Evolutionary conservation across 2,888 invertebrate genomes (phyloP).

Genomic region (Plutella xylostella): DNA sequence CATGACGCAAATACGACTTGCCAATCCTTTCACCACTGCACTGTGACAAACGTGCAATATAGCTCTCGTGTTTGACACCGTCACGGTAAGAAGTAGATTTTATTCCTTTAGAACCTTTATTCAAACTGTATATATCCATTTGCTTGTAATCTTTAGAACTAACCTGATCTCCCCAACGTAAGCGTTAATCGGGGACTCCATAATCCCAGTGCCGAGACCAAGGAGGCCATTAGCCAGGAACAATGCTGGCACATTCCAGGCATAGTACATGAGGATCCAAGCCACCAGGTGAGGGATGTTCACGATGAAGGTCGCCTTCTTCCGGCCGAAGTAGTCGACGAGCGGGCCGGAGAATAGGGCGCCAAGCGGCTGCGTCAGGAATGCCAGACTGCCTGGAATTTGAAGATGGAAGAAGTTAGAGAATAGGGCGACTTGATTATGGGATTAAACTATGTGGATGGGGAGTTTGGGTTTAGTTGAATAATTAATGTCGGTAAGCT

Average conservation of each 20-base stretch:
- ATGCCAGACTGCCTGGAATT: slow-evolving; percentile 63
- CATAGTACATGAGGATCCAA: slow-evolving; percentile 66
- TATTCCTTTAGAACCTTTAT: too few relatives aligned
- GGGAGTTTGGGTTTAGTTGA: too few relatives aligned
- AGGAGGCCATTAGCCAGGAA: slow-evolving; percentile 60
- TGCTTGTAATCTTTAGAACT: background rate
- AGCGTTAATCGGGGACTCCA: slow-evolving; percentile 71
- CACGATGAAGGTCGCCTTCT: slow-evolving; percentile 61
- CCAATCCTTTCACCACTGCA: too few relatives aligned
- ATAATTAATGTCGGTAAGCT: too few relatives aligned
- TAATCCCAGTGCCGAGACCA: slow-evolving; percentile 67
- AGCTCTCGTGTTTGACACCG: too few relatives aligned
- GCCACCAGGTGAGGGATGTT: slow-evolving; percentile 66
- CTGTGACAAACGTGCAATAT: too few relatives aligned
- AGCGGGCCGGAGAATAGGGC: slow-evolving; percentile 65
- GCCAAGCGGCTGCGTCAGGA: slow-evolving; percentile 67
- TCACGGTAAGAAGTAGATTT: too few relatives aligned
- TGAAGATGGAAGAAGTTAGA: slow-evolving; percentile 4
- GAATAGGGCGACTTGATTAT: too few relatives aligned
- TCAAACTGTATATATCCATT: too few relatives aligned
- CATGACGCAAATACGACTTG: too few relatives aligned
- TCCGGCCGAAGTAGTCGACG: slow-evolving; percentile 67
- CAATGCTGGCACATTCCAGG: slow-evolving; percentile 49
- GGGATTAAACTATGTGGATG: too few relatives aligned
- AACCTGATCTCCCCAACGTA: slow-evolving; percentile 70